Conservation (phyloP, 2,888 invertebrate species). For the Papilio elwesi region DNA sequence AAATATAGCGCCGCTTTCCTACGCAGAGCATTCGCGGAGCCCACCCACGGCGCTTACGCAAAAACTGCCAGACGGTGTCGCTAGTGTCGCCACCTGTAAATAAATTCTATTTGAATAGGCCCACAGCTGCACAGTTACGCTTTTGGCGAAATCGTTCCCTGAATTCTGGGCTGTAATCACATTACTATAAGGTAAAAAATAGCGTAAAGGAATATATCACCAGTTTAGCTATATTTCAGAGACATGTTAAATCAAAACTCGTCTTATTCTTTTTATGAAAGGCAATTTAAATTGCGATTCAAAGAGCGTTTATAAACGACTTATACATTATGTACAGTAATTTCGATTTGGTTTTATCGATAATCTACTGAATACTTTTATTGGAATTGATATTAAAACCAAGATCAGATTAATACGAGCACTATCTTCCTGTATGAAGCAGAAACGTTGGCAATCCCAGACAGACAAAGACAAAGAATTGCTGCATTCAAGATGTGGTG, state of each 20-base stretch:
- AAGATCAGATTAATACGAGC: too few relatives aligned
- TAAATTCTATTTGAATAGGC: constrained; percentile 41
- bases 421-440: too few relatives aligned
- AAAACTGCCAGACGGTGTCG: constrained; percentile 40
- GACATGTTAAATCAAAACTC: constrained; percentile 18
- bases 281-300: constrained; percentile 18
- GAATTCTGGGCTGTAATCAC: constrained; percentile 7
- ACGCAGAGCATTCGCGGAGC: constrained; percentile 25
- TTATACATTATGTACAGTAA: not conserved
- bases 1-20: constrained; percentile 35
- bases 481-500: too few relatives aligned
- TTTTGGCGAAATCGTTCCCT: constrained; percentile 18
- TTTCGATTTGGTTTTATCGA: not conserved
- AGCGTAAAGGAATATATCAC: not conserved
- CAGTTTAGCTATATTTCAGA: constrained; percentile 16
- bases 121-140: constrained; percentile 35
- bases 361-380: not conserved
- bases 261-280: constrained; percentile 15
- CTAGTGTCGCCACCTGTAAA: constrained; percentile 40
- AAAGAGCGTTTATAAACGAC: constrained; percentile 7
- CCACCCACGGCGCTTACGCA: constrained; percentile 40
- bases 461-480: too few relatives aligned
- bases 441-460: too few relatives aligned
- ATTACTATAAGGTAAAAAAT: not conserved
- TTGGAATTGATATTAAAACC: too few relatives aligned